Percentiles rank a stretch among this genome's conserved stretches.
phyloP scores from a whole-genome alignment of 2,888 invertebrate species.

The Chymomyza caudatula region DNA sequence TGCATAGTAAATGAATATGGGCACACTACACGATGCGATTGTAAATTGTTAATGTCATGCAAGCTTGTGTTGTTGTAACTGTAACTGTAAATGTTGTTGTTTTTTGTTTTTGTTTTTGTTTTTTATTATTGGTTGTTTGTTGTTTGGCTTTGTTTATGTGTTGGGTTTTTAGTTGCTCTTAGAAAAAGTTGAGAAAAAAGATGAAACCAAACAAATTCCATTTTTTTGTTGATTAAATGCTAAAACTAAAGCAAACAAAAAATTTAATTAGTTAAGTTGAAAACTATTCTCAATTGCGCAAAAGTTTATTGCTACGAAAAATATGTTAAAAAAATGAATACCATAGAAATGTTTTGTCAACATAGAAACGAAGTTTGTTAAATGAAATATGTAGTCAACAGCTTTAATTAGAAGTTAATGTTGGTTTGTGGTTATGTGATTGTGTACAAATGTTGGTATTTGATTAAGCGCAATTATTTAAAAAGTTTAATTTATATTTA shows the following conservation, averaged over 20 bases:
- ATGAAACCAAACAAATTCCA: conserved; percentile 33
- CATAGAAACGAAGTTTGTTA: neutral
- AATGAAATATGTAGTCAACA: conserved; percentile 3
- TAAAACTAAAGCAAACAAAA: conserved; percentile 13
- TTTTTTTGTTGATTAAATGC: conserved; percentile 32
- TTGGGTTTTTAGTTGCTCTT: conserved; percentile 62
- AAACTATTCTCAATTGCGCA: conserved; percentile 27
- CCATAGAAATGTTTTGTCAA: conserved; percentile 8
- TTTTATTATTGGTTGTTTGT: conserved; percentile 34
- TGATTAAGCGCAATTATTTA: conserved; percentile 57
- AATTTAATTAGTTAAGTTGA: conserved; percentile 10
- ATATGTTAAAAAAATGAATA: conserved; percentile 34
- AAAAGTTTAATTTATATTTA: conserved; percentile 38
- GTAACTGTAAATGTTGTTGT: neutral
- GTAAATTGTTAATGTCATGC: conserved; percentile 25
- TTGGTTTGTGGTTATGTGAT: conserved; percentile 26
- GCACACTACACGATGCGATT: conserved; percentile 19
- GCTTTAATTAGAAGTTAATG: conserved; percentile 9
- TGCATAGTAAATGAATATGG: neutral
- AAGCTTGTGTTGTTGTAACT: conserved; percentile 7
- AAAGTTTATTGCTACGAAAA: conserved; percentile 31
- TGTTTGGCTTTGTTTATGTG: conserved; percentile 58
- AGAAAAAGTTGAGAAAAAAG: conserved; percentile 36
- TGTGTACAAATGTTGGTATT: conserved; percentile 20
- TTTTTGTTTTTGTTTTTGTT: conserved; percentile 16